These are phyloP conservation scores for Bombylius major DNA, from an alignment of 2,888 invertebrate species.

Conservation along the genomic window DNA sequence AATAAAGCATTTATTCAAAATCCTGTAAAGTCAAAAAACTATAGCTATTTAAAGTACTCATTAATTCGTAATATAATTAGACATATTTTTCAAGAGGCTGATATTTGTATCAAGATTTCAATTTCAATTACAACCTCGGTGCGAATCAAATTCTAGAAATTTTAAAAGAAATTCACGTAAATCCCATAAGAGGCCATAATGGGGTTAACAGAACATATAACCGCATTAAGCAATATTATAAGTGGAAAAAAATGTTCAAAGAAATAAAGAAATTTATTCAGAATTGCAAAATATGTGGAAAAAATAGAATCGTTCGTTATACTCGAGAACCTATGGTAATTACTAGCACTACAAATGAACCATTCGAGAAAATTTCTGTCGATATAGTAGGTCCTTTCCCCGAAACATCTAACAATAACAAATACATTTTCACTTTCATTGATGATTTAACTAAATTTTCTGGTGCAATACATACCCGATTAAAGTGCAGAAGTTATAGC, in stretches of 20 bases:
- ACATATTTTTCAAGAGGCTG: too few species aligned
- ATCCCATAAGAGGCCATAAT: slow-evolving; percentile 14
- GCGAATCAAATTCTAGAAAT: slow-evolving; percentile 5
- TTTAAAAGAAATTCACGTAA: slow-evolving; percentile 12
- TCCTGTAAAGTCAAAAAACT: too few species aligned
- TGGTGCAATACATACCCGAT: slow-evolving; percentile 18
- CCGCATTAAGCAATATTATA: too few species aligned
- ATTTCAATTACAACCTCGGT: too few species aligned
- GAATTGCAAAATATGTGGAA: slow-evolving; percentile 16
- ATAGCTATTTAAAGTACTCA: too few species aligned
- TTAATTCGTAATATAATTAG: too few species aligned
- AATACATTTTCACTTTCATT: slow-evolving; percentile 20
- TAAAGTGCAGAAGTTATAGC: slow-evolving; percentile 25
- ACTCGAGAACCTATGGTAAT: background rate
- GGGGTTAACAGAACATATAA: slow-evolving; percentile 17
- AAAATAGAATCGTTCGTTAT: slow-evolving; percentile 13
- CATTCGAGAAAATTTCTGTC: slow-evolving; percentile 22
- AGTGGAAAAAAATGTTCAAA: too few species aligned
- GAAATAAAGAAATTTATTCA: too few species aligned
- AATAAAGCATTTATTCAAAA: too few species aligned
- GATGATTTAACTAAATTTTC: slow-evolving; percentile 21
- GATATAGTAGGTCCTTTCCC: slow-evolving; percentile 23
- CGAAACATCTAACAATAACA: slow-evolving; percentile 15
- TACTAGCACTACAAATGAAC: background rate
- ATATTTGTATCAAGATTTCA: too few species aligned